Percentiles rank a stretch among this genome's conserved stretches.
Evolutionary conservation across 2,797 vertebrate genomes (phyloP).

Genomic region (Bovichtus diacanthus): DNA sequence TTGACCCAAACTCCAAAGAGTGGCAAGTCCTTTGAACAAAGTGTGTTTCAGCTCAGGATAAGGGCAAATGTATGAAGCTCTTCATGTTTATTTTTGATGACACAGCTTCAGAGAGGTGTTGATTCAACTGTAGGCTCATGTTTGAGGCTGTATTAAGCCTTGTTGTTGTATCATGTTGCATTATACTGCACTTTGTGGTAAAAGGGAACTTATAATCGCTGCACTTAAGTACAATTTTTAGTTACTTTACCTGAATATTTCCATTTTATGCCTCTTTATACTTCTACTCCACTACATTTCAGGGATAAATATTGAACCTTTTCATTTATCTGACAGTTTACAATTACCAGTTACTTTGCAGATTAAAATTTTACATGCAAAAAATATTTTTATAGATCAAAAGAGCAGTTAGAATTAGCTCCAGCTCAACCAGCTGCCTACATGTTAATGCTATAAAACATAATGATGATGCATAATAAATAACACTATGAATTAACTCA

Average conservation of each 20-base stretch:
- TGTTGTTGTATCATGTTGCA: background rate
- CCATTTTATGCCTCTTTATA: background rate
- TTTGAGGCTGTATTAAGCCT: background rate
- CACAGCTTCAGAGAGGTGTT: background rate
- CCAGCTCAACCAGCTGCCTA: background rate
- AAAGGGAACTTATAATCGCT: background rate
- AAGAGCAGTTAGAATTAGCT: background rate
- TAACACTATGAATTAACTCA: background rate
- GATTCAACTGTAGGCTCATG: background rate
- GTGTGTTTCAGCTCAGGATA: background rate
- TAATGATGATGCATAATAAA: background rate
- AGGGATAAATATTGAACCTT: background rate
- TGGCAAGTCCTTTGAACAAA: slow-evolving; percentile 26
- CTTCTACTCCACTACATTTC: background rate
- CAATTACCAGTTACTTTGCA: background rate
- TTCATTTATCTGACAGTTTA: background rate
- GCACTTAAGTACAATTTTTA: background rate
- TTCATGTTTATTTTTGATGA: background rate
- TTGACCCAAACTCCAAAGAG: slow-evolving; percentile 62
- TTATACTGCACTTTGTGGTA: background rate
- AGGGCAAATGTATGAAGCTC: background rate
- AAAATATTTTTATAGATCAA: background rate
- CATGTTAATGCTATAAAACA: background rate
- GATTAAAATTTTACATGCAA: background rate
- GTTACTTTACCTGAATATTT: background rate